Evolutionary conservation across 92 coral and sea anemone species (phyloP).

Genomic region (Blastomussa wellsi): DNA sequence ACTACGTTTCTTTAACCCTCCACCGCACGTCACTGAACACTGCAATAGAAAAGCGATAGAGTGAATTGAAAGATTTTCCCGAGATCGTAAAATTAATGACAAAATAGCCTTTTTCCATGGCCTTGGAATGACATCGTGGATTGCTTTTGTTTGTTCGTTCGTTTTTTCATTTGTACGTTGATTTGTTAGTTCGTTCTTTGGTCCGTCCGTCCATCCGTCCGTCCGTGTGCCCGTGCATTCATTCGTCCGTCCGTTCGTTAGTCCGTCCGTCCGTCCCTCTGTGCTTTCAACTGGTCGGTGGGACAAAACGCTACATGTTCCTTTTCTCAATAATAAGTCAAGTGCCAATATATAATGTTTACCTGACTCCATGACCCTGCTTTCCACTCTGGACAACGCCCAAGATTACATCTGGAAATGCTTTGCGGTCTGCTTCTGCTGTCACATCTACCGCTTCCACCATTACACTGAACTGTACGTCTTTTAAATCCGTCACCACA

Average conservation of each 20-base stretch:
- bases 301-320: too few relatives aligned
- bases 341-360: not conserved
- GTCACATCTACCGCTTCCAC: slow-evolving; percentile 18
- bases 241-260: not conserved
- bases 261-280: not conserved
- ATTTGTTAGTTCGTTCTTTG: not conserved
- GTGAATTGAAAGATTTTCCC: not conserved
- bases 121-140: too few relatives aligned
- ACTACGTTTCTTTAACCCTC: slow-evolving; percentile 63
- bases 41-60: slow-evolving; percentile 30
- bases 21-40: slow-evolving; percentile 89
- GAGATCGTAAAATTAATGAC: not conserved
- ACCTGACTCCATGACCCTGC: slow-evolving; percentile 72
- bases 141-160: too few relatives aligned
- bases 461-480: slow-evolving; percentile 65
- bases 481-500: slow-evolving; percentile 73
- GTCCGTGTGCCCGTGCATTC: not conserved
- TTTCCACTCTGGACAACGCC: slow-evolving; percentile 62
- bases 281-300: not conserved
- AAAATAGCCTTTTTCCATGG: not conserved
- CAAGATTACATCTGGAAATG: slow-evolving; percentile 45
- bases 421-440: slow-evolving; percentile 16
- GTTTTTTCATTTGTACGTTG: too few relatives aligned
- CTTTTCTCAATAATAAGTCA: too few relatives aligned
- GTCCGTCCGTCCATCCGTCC: not conserved